A percentile compares a stretch with the other conserved stretches of the same genome.
These are phyloP conservation scores for Clarias magur DNA, from an alignment of 2,113 vertebrate genomes.

Conservation along the genomic window DNA sequence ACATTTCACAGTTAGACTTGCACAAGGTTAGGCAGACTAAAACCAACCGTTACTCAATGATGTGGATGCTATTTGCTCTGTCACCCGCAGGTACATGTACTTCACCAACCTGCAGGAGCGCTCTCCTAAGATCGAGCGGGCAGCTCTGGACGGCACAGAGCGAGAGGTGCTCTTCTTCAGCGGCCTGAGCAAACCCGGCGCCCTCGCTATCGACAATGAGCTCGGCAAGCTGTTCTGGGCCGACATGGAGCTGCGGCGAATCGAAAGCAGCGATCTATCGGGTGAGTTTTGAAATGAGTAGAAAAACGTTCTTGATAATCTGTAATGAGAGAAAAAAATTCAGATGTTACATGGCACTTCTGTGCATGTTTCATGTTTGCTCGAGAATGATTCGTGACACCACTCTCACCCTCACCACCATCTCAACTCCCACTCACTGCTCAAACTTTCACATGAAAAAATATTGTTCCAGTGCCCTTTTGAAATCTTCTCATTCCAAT, in stretches of 20 bases:
- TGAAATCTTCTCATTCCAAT: too few relatives aligned
- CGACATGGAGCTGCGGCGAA: slow-evolving; percentile 91
- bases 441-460: too few relatives aligned
- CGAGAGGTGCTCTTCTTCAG: slow-evolving; percentile 93
- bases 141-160: slow-evolving; percentile 94
- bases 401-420: too few relatives aligned
- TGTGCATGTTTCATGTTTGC: too few relatives aligned
- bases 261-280: slow-evolving; percentile 96
- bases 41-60: not conserved
- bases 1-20: not conserved
- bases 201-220: slow-evolving; percentile 90
- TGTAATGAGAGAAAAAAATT: not conserved
- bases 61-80: not conserved
- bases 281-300: slow-evolving; percentile 70
- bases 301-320: not conserved
- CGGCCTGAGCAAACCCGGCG: slow-evolving; percentile 86
- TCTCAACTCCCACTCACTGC: too few relatives aligned
- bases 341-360: too few relatives aligned
- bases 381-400: too few relatives aligned
- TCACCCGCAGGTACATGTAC: slow-evolving; percentile 89
- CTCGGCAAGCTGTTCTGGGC: slow-evolving; percentile 94
- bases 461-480: too few relatives aligned
- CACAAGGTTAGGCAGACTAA: not conserved
- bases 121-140: slow-evolving; percentile 92
- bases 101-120: slow-evolving; percentile 96